Conservation (phyloP, 2,113 vertebrate genomes). For the Eulacestoma nigropectus region DNA sequence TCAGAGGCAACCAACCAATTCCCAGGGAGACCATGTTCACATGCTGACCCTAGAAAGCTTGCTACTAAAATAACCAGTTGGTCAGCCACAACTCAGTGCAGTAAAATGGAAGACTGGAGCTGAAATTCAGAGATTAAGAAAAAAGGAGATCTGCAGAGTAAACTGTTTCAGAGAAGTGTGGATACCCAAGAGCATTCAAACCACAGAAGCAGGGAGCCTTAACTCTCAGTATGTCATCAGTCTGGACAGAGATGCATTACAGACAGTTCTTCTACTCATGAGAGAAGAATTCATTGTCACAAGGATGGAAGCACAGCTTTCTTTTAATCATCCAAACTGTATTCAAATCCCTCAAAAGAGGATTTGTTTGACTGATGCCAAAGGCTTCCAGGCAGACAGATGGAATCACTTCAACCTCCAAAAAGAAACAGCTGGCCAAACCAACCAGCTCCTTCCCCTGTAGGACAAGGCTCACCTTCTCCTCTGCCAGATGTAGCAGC, state of each 20-base stretch:
- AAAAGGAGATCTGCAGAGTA: neutral
- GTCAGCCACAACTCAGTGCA: neutral
- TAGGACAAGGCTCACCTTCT: conserved; percentile 80
- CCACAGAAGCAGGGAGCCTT: neutral
- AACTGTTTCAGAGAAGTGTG: neutral
- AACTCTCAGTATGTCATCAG: neutral
- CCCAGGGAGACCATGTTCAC: neutral
- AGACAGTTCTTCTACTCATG: neutral
- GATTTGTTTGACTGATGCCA: neutral
- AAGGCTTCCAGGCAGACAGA: neutral
- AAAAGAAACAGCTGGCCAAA: neutral
- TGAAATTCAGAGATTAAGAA: neutral
- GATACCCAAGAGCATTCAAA: neutral
- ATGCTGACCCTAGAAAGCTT: neutral
- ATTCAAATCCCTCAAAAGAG: neutral
- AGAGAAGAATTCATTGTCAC: neutral
- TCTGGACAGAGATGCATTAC: neutral
- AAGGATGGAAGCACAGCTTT: neutral
- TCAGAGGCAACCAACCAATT: neutral
- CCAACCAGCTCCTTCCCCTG: neutral
- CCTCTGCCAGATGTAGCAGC: conserved; percentile 93
- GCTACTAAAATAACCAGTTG: neutral
- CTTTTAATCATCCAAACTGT: neutral
- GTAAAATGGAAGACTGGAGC: neutral
- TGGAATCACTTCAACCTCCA: neutral